Evolutionary conservation across 2,797 vertebrate genomes (phyloP).

Genomic region (Lepus oiostolus): DNA sequence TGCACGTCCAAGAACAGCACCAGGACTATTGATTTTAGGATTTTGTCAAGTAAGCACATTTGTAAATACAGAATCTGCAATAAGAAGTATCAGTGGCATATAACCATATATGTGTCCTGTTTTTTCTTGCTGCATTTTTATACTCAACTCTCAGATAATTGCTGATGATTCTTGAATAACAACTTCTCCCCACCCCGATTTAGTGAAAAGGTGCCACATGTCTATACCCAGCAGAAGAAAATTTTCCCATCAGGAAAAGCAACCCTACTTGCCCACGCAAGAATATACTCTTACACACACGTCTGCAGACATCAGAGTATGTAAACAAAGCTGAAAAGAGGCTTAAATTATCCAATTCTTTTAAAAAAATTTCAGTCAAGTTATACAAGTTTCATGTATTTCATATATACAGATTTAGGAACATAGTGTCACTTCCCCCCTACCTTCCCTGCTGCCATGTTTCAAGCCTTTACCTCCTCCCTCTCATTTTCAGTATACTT

Average conservation of each 20-base stretch:
- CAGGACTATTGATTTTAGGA: background rate
- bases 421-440: too few relatives aligned
- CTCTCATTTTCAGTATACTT: too few relatives aligned
- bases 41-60: background rate
- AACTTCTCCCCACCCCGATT: background rate
- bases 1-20: fast-evolving
- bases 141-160: background rate
- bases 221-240: background rate
- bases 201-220: background rate
- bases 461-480: too few relatives aligned
- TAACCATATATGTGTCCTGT: background rate
- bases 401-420: too few relatives aligned
- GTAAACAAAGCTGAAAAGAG: background rate
- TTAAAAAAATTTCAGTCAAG: background rate
- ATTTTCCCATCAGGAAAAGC: background rate
- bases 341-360: background rate
- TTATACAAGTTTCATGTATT: too few relatives aligned
- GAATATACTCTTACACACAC: background rate
- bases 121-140: background rate
- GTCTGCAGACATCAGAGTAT: background rate
- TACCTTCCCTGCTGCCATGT: too few relatives aligned
- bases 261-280: background rate
- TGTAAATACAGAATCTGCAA: background rate
- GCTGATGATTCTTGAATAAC: background rate
- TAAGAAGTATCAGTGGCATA: background rate